A percentile compares a stretch with the other conserved stretches of the same genome.
Evolutionary conservation across 2,797 vertebrate genomes (phyloP).

Genomic region (Sphenodon punctatus): DNA sequence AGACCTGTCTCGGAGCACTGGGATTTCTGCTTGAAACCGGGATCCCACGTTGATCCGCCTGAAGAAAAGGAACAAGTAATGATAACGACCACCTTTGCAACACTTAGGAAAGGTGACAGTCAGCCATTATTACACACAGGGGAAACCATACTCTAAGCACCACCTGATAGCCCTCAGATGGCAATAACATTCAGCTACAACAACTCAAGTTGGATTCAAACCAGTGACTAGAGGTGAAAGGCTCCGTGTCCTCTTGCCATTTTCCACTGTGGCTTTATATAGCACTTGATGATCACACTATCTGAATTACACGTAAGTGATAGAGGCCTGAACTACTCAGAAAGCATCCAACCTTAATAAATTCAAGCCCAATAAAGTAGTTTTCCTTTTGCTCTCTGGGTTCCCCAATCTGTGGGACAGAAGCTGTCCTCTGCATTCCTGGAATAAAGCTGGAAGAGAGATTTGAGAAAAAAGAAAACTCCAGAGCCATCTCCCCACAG

Average conservation of each 20-base stretch:
- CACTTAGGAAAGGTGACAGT: too few relatives aligned
- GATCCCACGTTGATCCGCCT: conserved; percentile 97
- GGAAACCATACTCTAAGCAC: neutral
- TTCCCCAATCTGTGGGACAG: neutral
- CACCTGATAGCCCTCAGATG: neutral
- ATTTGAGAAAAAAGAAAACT: neutral
- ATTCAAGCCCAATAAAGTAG: neutral
- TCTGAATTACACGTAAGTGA: too few relatives aligned
- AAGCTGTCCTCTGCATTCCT: neutral
- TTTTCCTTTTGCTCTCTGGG: neutral
- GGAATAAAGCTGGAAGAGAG: neutral
- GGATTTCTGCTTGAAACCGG: conserved; percentile 95
- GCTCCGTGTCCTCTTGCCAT: neutral
- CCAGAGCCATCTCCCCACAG: neutral
- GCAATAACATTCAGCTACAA: neutral
- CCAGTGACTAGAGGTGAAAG: neutral
- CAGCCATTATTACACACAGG: too few relatives aligned
- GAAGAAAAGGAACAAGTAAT: neutral
- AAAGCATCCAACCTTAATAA: neutral
- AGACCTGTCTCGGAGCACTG: conserved; percentile 82
- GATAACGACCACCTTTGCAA: neutral
- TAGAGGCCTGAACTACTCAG: neutral
- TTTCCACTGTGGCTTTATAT: neutral
- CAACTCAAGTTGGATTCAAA: neutral
- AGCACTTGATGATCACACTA: too few relatives aligned